Percentiles rank a stretch among this genome's conserved stretches.
Conservation (phyloP, 2,888 invertebrate species). For the Meandrusa payeni region DNA sequence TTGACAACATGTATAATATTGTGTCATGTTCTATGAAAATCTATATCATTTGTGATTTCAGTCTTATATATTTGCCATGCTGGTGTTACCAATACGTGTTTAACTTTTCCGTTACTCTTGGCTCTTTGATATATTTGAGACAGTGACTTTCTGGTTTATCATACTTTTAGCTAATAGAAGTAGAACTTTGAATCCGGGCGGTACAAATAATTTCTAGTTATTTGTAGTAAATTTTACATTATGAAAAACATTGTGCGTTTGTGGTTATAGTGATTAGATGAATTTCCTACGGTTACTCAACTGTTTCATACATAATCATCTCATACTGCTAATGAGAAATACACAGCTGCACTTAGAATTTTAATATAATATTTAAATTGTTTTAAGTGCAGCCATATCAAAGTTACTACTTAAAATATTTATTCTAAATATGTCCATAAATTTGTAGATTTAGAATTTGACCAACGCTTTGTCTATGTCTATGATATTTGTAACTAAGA, state of each 20-base stretch:
- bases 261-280: conserved; percentile 67
- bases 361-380: conserved; percentile 18
- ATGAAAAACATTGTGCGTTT: conserved; percentile 62
- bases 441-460: conserved; percentile 33
- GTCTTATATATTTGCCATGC: too few species aligned
- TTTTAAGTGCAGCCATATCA: conserved; percentile 37
- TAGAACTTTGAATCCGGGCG: conserved; percentile 75
- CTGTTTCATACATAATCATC: conserved; percentile 45
- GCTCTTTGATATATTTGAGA: conserved; percentile 43
- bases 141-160: conserved; percentile 57
- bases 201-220: conserved; percentile 74
- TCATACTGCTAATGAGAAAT: conserved; percentile 36
- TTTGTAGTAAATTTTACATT: conserved; percentile 77
- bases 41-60: too few species aligned
- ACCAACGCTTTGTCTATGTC: conserved; percentile 32
- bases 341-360: conserved; percentile 26
- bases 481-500: conserved; percentile 29
- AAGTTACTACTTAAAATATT: conserved; percentile 34
- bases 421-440: conserved; percentile 33
- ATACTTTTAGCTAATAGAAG: conserved; percentile 72
- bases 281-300: conserved; percentile 56
- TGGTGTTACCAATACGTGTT: conserved; percentile 70
- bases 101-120: conserved; percentile 36
- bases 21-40: too few species aligned
- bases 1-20: too few species aligned